Conservation (phyloP, 1,140 invertebrate genomes). For the Drosophila rhopaloa region DNA sequence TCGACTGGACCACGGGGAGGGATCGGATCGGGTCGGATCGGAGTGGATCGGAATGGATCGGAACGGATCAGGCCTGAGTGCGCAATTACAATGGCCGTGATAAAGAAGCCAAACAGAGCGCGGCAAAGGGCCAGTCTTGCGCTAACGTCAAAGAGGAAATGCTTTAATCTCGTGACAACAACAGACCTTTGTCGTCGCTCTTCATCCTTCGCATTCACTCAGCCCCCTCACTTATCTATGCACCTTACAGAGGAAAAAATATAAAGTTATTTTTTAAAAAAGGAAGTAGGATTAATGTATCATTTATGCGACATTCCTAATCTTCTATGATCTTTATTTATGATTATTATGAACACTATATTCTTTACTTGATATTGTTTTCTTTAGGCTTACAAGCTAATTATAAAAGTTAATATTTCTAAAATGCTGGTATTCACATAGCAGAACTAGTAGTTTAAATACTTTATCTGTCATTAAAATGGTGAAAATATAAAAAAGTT, state of each 20-base stretch:
- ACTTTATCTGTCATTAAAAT: too few species aligned
- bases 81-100: constrained; percentile 76
- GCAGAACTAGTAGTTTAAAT: too few species aligned
- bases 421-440: too few species aligned
- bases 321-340: too few species aligned
- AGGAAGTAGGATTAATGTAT: too few species aligned
- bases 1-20: constrained; percentile 30
- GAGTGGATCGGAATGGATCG: constrained; percentile 13
- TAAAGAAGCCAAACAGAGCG: constrained; percentile 35
- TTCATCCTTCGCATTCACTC: neutral
- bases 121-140: constrained; percentile 51
- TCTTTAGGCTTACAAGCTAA: too few species aligned
- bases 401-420: too few species aligned
- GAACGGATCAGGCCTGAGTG: constrained; percentile 57
- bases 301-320: too few species aligned
- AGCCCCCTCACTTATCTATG: constrained; percentile 5
- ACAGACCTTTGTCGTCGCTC: constrained; percentile 6
- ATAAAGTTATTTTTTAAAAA: neutral
- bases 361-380: too few species aligned
- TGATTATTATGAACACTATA: too few species aligned
- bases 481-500: too few species aligned
- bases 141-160: constrained; percentile 81
- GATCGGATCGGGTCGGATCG: constrained; percentile 7
- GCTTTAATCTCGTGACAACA: constrained; percentile 76
- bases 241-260: constrained; percentile 1